Conservation (phyloP, 2,113 vertebrate genomes). For the Pseudonaja textilis region DNA sequence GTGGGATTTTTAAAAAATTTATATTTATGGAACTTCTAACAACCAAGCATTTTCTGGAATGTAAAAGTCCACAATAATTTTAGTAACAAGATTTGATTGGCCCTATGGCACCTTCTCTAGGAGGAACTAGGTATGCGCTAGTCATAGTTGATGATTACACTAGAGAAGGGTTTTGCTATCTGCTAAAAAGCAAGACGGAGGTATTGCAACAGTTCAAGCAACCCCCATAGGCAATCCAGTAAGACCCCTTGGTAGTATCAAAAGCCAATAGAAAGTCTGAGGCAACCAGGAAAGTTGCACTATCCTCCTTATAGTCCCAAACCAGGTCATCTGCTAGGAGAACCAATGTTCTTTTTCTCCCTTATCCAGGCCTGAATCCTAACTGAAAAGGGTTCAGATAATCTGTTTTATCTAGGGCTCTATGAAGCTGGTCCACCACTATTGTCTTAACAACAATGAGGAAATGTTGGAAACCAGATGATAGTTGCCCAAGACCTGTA, state of each 20-base stretch:
- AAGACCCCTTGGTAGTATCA: neutral
- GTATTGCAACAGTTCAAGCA: too few species aligned
- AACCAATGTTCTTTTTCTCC: neutral
- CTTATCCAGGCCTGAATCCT: neutral
- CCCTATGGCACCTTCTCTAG: too few species aligned
- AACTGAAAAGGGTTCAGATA: neutral
- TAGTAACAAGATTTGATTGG: neutral
- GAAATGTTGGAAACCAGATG: neutral
- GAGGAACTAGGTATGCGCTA: too few species aligned
- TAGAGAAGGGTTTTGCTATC: too few species aligned
- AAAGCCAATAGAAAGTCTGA: neutral
- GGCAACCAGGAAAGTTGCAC: neutral
- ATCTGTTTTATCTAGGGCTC: neutral
- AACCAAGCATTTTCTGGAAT: neutral
- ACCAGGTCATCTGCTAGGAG: neutral
- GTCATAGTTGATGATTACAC: too few species aligned
- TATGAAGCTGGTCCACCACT: neutral
- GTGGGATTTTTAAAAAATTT: constrained; percentile 1
- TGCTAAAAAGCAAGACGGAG: too few species aligned
- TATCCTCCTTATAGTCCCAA: neutral
- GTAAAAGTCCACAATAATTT: neutral
- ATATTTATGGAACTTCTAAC: neutral
- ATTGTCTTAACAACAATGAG: neutral
- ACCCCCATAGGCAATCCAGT: neutral
- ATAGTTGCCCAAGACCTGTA: neutral